A percentile compares a stretch with the other conserved stretches of the same genome.
These are phyloP conservation scores for Bostrychus sinensis DNA, from an alignment of 2,113 vertebrate genomes.

Conservation along the genomic window DNA sequence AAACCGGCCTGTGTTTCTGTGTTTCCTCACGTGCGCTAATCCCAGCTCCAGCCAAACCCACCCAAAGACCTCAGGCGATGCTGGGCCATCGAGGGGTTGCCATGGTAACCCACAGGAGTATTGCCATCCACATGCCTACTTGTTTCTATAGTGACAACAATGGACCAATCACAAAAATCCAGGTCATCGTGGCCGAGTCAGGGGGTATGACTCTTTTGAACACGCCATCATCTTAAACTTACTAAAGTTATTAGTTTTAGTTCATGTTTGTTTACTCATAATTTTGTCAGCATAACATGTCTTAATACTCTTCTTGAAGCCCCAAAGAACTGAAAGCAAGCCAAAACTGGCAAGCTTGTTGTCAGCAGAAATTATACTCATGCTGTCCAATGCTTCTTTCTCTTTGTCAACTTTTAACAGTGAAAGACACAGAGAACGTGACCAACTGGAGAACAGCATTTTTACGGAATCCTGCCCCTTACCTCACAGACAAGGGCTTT, in stretches of 20 bases:
- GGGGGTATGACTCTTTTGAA: slow-evolving; percentile 83
- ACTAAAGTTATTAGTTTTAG: no score
- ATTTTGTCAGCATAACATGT: no score
- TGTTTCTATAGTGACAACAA: slow-evolving; percentile 95
- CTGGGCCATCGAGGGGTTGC: slow-evolving; percentile 83
- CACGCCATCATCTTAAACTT: slow-evolving; percentile 24
- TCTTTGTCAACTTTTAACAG: slow-evolving; percentile 72
- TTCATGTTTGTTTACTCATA: slow-evolving; percentile 26
- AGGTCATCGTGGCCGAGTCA: slow-evolving; percentile 92
- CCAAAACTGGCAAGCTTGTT: slow-evolving; percentile 19
- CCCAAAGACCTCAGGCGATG: slow-evolving; percentile 83
- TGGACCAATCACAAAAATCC: slow-evolving; percentile 91
- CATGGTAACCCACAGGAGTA: slow-evolving; percentile 88
- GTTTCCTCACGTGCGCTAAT: slow-evolving; percentile 43
- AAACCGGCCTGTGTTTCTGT: neutral
- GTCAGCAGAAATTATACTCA: slow-evolving; percentile 27
- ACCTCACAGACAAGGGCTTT: slow-evolving; percentile 93
- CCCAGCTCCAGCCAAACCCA: slow-evolving; percentile 86
- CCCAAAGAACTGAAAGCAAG: slow-evolving; percentile 4
- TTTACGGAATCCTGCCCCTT: slow-evolving; percentile 85
- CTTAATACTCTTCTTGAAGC: slow-evolving; percentile 19
- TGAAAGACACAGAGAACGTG: slow-evolving; percentile 87
- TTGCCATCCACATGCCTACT: slow-evolving; percentile 90
- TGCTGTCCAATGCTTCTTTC: slow-evolving; percentile 8
- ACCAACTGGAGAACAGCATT: slow-evolving; percentile 93